Conservation (phyloP, 2,888 invertebrate species). For the Buathra laborator region DNA sequence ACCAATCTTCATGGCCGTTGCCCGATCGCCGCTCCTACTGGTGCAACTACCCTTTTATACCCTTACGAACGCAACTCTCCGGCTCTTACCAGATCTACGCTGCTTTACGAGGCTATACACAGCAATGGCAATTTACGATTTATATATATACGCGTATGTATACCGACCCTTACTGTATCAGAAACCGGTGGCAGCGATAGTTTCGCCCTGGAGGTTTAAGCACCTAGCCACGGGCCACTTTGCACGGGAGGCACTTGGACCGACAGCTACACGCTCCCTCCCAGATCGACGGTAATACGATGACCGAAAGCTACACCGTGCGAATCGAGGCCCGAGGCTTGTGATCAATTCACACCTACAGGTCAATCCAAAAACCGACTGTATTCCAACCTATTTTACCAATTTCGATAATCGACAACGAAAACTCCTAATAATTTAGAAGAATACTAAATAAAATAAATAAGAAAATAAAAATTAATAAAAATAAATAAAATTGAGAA, state of each 20-base stretch:
- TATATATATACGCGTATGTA: not conserved
- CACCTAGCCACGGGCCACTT: slow-evolving; percentile 48
- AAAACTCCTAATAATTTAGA: too few relatives aligned
- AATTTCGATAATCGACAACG: not conserved
- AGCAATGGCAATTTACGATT: not conserved
- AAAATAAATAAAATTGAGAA: too few relatives aligned
- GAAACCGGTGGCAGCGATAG: slow-evolving; percentile 38
- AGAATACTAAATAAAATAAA: too few relatives aligned
- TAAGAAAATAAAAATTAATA: too few relatives aligned
- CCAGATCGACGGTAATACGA: slow-evolving; percentile 38
- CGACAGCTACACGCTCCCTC: not conserved
- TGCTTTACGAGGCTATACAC: slow-evolving; percentile 53
- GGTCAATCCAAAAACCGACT: not conserved
- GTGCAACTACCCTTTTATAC: slow-evolving; percentile 43
- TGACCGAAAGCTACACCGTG: slow-evolving; percentile 26
- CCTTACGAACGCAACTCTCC: slow-evolving; percentile 29
- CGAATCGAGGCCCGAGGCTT: slow-evolving; percentile 22
- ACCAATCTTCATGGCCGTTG: slow-evolving; percentile 48
- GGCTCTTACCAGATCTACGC: slow-evolving; percentile 46
- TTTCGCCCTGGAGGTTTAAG: slow-evolving; percentile 52
- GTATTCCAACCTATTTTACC: not conserved
- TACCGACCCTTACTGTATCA: slow-evolving; percentile 14
- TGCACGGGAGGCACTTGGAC: slow-evolving; percentile 33
- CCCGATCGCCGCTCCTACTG: slow-evolving; percentile 33
- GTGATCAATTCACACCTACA: slow-evolving; percentile 27